Conservation (phyloP, 2,797 vertebrate genomes). For the Scarus forsteni region DNA sequence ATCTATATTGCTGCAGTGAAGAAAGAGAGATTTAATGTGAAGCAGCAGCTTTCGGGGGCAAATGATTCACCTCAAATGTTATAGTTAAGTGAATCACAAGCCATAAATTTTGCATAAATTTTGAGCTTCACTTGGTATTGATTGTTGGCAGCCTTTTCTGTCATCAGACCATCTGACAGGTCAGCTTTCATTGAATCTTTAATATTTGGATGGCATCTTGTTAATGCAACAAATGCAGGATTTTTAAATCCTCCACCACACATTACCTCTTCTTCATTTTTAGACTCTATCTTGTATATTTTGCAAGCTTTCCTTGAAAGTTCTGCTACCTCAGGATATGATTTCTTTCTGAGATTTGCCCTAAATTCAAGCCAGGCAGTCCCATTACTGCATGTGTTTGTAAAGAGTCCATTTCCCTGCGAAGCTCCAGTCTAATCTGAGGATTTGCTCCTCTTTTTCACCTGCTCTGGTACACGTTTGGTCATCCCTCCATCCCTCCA, state of each 20-base stretch:
- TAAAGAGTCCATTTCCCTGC: conserved; percentile 17
- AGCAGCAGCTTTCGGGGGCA: too few relatives aligned
- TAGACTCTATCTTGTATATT: background rate
- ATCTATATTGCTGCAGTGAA: too few relatives aligned
- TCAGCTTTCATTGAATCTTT: background rate
- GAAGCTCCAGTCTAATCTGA: conserved; percentile 53
- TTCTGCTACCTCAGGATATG: background rate
- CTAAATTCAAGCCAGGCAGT: background rate
- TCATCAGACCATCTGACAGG: conserved; percentile 7
- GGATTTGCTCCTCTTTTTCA: conserved; percentile 54
- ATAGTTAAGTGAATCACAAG: background rate
- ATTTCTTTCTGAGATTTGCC: conserved; percentile 4
- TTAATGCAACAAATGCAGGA: conserved; percentile 6
- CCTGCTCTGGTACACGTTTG: conserved; percentile 25
- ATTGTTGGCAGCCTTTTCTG: background rate
- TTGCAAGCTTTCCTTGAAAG: background rate
- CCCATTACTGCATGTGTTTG: conserved; percentile 5
- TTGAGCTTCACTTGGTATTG: background rate
- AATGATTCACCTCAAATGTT: too few relatives aligned
- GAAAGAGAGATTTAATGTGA: too few relatives aligned
- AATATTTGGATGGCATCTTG: conserved; percentile 3
- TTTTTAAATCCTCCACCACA: background rate
- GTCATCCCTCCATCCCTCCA: conserved; percentile 37
- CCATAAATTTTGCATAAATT: background rate
- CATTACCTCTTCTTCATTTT: background rate